Evolutionary conservation across 2,797 vertebrate genomes (phyloP).

Genomic region (Chelon auratus): DNA sequence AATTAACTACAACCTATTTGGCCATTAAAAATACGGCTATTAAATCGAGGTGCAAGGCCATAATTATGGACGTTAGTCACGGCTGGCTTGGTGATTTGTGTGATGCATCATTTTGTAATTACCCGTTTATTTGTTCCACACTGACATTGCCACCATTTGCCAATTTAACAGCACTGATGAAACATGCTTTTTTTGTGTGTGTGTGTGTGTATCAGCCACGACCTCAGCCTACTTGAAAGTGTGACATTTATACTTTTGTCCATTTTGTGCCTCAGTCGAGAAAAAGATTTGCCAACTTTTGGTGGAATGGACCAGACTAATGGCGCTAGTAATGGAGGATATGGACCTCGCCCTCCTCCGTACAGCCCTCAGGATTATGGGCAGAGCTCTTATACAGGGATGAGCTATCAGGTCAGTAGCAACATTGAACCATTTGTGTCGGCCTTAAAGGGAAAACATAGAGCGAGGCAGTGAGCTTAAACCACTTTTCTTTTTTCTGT

Average conservation of each 20-base stretch:
- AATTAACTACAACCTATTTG: constrained; percentile 63
- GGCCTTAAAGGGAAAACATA: not conserved
- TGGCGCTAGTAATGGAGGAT: constrained; percentile 2
- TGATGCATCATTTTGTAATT: constrained; percentile 70
- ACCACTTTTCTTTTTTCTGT: not conserved
- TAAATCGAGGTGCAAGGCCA: constrained; percentile 59
- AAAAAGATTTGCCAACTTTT: constrained; percentile 5
- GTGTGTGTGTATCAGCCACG: not conserved
- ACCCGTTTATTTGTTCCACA: constrained; percentile 62
- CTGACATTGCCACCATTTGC: constrained; percentile 50
- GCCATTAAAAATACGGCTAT: constrained; percentile 67
- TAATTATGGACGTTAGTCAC: constrained; percentile 68
- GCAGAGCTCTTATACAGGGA: constrained; percentile 24
- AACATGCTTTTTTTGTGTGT: constrained; percentile 18
- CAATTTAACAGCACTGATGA: constrained; percentile 42
- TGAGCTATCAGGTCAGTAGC: constrained; percentile 60
- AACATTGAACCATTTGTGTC: not conserved
- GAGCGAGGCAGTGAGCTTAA: not conserved
- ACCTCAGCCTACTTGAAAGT: constrained; percentile 23
- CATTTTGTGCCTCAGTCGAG: constrained; percentile 8
- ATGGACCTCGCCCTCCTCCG: constrained; percentile 49
- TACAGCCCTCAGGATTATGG: constrained; percentile 58
- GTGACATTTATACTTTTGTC: constrained; percentile 12
- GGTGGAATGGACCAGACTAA: constrained; percentile 64
- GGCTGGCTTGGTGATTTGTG: constrained; percentile 50